phyloP scores from a whole-genome alignment of 2,888 invertebrate species.

The Thymelicus sylvestris region DNA sequence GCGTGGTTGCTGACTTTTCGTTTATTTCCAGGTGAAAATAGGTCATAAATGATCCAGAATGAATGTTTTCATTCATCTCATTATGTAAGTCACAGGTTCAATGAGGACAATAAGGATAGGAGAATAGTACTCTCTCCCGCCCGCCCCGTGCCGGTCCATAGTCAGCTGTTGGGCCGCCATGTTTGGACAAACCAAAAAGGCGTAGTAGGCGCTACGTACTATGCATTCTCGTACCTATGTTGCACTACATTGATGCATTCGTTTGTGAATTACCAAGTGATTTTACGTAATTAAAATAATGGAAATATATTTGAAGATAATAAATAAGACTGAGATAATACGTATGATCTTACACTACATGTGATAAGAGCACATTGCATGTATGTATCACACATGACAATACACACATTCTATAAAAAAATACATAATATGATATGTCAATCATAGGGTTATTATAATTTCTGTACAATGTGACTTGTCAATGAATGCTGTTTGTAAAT shows the following conservation, averaged over 20 bases:
- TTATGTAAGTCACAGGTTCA: constrained; percentile 41
- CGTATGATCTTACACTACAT: background rate
- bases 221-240: constrained; percentile 20
- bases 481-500: constrained; percentile 24
- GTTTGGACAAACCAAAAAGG: constrained; percentile 82
- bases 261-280: constrained; percentile 16
- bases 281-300: constrained; percentile 12
- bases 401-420: background rate
- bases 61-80: constrained; percentile 34
- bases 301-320: background rate
- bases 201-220: constrained; percentile 66
- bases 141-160: constrained; percentile 80
- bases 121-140: constrained; percentile 68
- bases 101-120: constrained; percentile 47
- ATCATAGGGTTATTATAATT: constrained; percentile 12
- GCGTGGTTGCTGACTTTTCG: constrained; percentile 66
- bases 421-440: constrained; percentile 16
- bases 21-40: constrained; percentile 19
- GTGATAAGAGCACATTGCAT: constrained; percentile 5
- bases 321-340: background rate
- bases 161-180: constrained; percentile 85
- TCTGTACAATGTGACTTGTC: constrained; percentile 11
- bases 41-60: background rate
- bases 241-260: constrained; percentile 20
- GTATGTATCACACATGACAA: constrained; percentile 15